Evolutionary conservation across 2,113 vertebrate genomes (phyloP).

Genomic region (Archocentrus centrarchus): DNA sequence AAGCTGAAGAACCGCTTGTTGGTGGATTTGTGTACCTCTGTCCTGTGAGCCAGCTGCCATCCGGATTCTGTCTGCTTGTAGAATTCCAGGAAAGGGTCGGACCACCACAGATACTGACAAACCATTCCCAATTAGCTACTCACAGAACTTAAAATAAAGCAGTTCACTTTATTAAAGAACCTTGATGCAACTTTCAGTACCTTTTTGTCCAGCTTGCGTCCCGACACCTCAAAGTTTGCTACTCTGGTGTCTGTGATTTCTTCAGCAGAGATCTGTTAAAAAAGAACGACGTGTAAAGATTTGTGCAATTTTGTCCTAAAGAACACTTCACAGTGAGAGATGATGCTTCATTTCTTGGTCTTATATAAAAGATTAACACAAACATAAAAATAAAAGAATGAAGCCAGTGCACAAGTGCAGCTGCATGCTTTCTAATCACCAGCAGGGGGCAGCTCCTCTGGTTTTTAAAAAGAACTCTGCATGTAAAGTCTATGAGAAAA

Average conservation of each 20-base stretch:
- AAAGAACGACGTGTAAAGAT: background rate
- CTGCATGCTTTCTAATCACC: background rate
- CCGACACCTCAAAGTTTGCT: conserved; percentile 89
- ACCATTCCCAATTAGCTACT: background rate
- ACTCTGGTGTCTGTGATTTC: conserved; percentile 94
- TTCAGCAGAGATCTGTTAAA: conserved; percentile 80
- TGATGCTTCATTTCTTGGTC: too few relatives aligned
- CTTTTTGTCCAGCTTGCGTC: conserved; percentile 93
- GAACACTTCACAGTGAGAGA: background rate
- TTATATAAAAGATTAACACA: background rate
- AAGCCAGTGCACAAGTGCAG: background rate
- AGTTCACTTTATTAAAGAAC: background rate
- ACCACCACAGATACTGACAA: conserved; percentile 93
- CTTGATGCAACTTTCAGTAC: conserved; percentile 58
- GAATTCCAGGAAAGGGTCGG: conserved; percentile 96
- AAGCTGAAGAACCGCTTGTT: too few relatives aligned
- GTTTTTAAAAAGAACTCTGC: background rate
- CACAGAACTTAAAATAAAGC: background rate
- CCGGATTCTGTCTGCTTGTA: conserved; percentile 88
- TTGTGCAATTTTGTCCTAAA: background rate
- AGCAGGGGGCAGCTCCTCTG: background rate
- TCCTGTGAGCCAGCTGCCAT: conserved; percentile 96
- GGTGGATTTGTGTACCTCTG: conserved; percentile 84
- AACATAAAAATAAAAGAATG: background rate
- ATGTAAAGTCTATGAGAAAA: background rate